Evolutionary conservation across 2,888 invertebrate species (phyloP).

Genomic region (Mythimna pallens): DNA sequence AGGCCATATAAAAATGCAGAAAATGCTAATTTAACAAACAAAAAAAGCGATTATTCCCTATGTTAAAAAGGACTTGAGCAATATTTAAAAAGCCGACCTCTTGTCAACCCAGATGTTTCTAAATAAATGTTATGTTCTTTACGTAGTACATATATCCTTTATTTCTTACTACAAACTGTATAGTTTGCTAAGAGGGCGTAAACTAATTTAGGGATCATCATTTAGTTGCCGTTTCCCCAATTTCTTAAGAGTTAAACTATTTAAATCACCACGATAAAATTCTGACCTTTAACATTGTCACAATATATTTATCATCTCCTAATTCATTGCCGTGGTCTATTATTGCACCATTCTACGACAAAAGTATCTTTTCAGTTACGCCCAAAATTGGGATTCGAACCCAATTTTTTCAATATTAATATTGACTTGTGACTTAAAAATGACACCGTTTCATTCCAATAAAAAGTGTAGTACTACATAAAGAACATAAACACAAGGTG

Average conservation of each 20-base stretch:
- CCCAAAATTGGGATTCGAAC: neutral
- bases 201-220: neutral
- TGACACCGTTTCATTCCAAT: neutral
- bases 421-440: neutral
- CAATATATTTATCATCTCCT: slow-evolving; percentile 5
- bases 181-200: neutral
- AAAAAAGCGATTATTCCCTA: slow-evolving; percentile 39
- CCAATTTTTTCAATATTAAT: neutral
- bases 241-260: neutral
- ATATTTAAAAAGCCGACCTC: slow-evolving; percentile 46
- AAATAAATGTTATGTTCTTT: slow-evolving; percentile 21
- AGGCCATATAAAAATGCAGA: slow-evolving; percentile 55
- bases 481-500: slow-evolving; percentile 23
- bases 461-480: slow-evolving; percentile 20
- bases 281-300: too few relatives aligned
- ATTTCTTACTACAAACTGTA: neutral
- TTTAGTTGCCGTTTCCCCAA: neutral
- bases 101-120: slow-evolving; percentile 55
- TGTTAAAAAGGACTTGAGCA: slow-evolving; percentile 58
- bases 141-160: slow-evolving; percentile 22
- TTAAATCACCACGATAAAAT: neutral
- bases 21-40: slow-evolving; percentile 25
- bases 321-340: neutral
- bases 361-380: neutral
- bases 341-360: slow-evolving; percentile 12